phyloP scores from a whole-genome alignment of 2,113 vertebrate genomes.

The Mesoclemmys tuberculata region DNA sequence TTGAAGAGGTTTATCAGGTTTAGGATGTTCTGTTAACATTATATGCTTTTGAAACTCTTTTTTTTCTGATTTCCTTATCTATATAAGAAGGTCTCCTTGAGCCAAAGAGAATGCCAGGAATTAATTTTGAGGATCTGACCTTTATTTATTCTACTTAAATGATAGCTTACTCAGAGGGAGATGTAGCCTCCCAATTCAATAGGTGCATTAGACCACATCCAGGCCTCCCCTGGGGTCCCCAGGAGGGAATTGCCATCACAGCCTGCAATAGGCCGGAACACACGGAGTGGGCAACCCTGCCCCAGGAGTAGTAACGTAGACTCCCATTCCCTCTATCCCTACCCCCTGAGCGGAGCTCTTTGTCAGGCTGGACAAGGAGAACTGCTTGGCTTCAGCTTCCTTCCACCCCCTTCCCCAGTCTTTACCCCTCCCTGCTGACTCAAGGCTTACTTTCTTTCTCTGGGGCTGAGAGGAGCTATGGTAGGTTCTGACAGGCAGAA shows the following conservation, averaged over 20 bases:
- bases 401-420: not conserved
- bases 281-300: not conserved
- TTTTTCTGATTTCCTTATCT: not conserved
- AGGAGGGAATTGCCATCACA: not conserved
- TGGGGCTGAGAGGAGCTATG: not conserved
- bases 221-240: not conserved
- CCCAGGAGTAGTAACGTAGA: not conserved
- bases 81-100: not conserved
- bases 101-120: not conserved
- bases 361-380: not conserved
- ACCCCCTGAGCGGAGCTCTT: not conserved
- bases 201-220: not conserved
- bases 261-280: not conserved
- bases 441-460: not conserved
- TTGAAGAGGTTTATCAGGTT: not conserved
- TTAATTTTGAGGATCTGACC: not conserved
- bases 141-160: not conserved
- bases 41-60: not conserved
- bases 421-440: not conserved
- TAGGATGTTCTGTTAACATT: not conserved
- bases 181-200: not conserved
- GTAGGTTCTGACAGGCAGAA: not conserved
- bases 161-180: not conserved
- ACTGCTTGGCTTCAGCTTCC: not conserved
- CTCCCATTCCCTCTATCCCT: not conserved